Percentiles rank a stretch among this genome's conserved stretches.
These are phyloP conservation scores for Stegodyphus dumicola DNA, from an alignment of 1,140 invertebrate genomes.

Conservation along the genomic window DNA sequence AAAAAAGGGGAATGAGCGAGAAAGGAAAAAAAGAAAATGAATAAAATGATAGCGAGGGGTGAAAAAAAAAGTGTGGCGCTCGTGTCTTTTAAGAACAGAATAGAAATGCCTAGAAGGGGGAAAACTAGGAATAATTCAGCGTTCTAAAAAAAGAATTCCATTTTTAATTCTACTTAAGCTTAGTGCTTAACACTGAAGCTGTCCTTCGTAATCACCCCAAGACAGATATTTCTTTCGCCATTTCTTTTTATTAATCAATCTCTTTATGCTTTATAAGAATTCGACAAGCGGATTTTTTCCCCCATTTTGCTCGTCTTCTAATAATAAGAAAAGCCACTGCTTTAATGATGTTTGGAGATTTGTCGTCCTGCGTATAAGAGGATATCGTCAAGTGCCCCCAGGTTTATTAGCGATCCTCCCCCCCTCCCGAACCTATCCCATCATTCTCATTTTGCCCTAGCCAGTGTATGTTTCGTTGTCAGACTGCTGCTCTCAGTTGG, in stretches of 20 bases:
- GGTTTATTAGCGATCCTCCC: constrained; percentile 36
- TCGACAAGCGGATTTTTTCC: background rate
- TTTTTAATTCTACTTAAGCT: constrained; percentile 57
- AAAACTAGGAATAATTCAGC: constrained; percentile 24
- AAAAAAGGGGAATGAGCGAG: background rate
- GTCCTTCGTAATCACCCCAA: constrained; percentile 45
- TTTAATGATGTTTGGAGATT: constrained; percentile 60
- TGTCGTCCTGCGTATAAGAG: constrained; percentile 36
- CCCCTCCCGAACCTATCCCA: background rate
- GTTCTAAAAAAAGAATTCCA: constrained; percentile 22
- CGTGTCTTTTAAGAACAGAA: constrained; percentile 30
- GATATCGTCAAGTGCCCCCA: constrained; percentile 39
- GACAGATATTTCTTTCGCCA: constrained; percentile 35
- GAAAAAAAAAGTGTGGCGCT: constrained; percentile 1
- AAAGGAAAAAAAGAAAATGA: background rate
- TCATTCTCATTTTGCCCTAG: background rate
- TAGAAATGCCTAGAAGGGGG: background rate
- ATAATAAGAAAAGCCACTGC: constrained; percentile 53
- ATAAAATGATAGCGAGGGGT: constrained; percentile 18
- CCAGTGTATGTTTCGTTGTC: background rate
- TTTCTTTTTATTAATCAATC: constrained; percentile 56
- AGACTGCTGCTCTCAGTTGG: background rate
- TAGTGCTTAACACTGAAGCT: constrained; percentile 33
- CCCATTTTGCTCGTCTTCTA: background rate
- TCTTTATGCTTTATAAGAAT: background rate